Evolutionary conservation across 2,797 vertebrate genomes (phyloP), one percentile per base, ranked within the genome.

Genomic region (Alectoris magna): DNA sequence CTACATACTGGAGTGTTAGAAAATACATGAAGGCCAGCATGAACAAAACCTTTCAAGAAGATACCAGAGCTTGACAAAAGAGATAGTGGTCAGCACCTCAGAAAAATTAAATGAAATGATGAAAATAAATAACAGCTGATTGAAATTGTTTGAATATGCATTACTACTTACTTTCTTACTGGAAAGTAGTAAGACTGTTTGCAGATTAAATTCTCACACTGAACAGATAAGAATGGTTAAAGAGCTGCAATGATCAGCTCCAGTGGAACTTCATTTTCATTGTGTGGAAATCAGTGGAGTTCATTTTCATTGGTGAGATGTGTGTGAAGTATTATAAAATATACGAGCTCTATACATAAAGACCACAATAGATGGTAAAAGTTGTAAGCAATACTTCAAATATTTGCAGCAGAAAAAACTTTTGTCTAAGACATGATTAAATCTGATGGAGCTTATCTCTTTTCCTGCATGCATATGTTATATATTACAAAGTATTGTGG

Each of bases 401-500:
- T 60, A 11, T 87, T 94, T 91, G 43, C 68, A 88, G 10, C n/a
- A 38, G 46, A 76, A 82, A 93, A 85, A 63, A 34, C 64, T 87
- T 46, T 91, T 48, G 88, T 48, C 55, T 41, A 19, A 91, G 21
- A 44, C 3, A 71, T 72, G 14, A 71, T 72, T 70, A 85, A 88
- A 95, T 91, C 73, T 90, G 86, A 74, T 55, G 84, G 78, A 90
- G n/a, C 75, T 96, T 93, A 16, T 81, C 90, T 81, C 95, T 94
- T 94, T 92, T 68, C 73, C 17, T 93, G 55, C 13, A 62, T 27
- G 82, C 59, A 94, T 92, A 92, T 51, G 53, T 88, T 89, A 88
- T 68, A 63, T 82, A 84, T 79, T 92, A 92, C 76, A 94, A 77
- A 93, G 91, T 93, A 84, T 94, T 69, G 51, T 73, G 85, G 70